A percentile compares a stretch with the other conserved stretches of the same genome.
phyloP scores from a whole-genome alignment of 2,888 invertebrate genomes.

The Amiota minor region DNA sequence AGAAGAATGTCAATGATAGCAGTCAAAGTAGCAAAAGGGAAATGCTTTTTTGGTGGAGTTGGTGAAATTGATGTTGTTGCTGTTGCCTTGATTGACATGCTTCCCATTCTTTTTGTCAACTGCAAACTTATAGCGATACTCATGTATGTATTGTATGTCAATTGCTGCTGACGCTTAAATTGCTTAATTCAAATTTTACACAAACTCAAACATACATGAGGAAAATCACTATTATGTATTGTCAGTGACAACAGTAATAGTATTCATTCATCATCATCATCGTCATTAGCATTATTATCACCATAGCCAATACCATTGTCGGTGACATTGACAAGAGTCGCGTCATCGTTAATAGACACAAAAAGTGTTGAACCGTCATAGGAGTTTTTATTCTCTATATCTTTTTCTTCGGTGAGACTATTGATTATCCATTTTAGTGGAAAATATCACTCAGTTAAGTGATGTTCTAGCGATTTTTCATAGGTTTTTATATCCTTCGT shows the following conservation, averaged over 20 bases:
- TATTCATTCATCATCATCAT: background rate
- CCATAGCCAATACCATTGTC: background rate
- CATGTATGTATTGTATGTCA: background rate
- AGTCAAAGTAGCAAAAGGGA: background rate
- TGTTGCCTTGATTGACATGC: slow-evolving; percentile 21
- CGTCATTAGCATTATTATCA: background rate
- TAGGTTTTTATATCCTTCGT: no score
- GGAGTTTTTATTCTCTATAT: background rate
- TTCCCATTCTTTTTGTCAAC: background rate
- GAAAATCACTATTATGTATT: no score
- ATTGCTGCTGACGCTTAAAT: background rate
- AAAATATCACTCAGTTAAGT: slow-evolving; percentile 9
- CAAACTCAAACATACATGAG: background rate
- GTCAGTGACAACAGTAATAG: background rate
- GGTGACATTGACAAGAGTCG: background rate
- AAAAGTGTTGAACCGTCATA: slow-evolving; percentile 4
- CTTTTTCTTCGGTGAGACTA: background rate
- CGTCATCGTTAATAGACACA: slow-evolving; percentile 18
- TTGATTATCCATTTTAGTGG: background rate
- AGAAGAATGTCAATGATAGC: background rate
- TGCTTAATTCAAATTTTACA: slow-evolving; percentile 21
- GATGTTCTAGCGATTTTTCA: background rate
- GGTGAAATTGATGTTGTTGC: background rate
- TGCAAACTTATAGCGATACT: slow-evolving; percentile 15
- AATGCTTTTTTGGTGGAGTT: background rate